These are phyloP conservation scores for Stratiolaelaps scimitus DNA, from an alignment of 1,140 invertebrate genomes.

Conservation along the genomic window DNA sequence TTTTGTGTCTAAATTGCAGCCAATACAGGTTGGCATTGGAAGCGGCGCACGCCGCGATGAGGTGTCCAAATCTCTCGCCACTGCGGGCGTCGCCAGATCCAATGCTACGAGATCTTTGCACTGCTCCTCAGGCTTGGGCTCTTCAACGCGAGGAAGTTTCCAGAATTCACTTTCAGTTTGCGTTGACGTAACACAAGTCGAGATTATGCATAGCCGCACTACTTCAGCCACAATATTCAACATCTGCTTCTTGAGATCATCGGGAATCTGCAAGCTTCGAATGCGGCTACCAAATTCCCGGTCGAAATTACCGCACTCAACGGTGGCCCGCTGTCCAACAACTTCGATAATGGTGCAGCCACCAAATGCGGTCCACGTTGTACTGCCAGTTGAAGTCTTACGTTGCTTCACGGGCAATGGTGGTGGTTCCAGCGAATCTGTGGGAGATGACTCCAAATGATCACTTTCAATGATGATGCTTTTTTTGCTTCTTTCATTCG, in stretches of 20 bases:
- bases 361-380: too few species aligned
- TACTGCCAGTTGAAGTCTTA: not conserved
- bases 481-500: too few species aligned
- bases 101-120: constrained; percentile 21
- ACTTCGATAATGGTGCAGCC: too few species aligned
- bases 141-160: constrained; percentile 21
- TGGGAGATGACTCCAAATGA: not conserved
- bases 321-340: too few species aligned
- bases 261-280: constrained; percentile 19
- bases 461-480: too few species aligned
- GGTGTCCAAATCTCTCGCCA: too few species aligned
- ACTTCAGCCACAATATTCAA: not conserved
- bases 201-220: not conserved
- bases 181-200: not conserved
- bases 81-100: constrained; percentile 23
- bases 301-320: not conserved
- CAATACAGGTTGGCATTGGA: constrained; percentile 23
- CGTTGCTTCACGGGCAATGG: constrained; percentile 17
- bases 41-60: not conserved
- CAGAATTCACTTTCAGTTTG: constrained; percentile 16
- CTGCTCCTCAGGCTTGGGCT: not conserved
- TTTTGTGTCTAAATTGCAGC: constrained; percentile 18
- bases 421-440: constrained; percentile 20
- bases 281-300: not conserved
- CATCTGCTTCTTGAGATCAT: not conserved